Evolutionary conservation across 2,797 vertebrate species (phyloP).

Genomic region (Rhabdomys pumilio): DNA sequence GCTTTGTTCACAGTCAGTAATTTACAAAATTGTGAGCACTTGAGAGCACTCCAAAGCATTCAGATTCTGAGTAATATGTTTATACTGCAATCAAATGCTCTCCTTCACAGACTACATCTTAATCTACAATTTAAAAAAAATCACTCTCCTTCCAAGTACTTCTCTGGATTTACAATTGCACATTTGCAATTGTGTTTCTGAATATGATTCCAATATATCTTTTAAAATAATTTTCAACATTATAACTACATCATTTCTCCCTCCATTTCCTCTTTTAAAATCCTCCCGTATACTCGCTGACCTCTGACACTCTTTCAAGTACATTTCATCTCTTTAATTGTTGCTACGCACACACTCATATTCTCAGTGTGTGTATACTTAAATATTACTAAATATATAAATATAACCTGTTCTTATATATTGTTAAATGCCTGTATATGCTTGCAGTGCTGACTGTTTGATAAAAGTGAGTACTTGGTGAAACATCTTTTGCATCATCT

Average conservation of each 20-base stretch:
- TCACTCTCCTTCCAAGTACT: not conserved
- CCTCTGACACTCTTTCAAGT: not conserved
- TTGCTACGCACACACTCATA: no score
- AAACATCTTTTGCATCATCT: not conserved
- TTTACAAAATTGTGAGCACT: not conserved
- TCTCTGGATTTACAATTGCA: not conserved
- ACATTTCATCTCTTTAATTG: not conserved
- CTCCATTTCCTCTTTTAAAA: no score
- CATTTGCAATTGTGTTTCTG: constrained; percentile 25
- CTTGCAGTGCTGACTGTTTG: not conserved
- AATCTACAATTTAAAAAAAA: not conserved
- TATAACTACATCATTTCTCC: not conserved
- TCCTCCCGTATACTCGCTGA: no score
- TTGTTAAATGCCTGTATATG: not conserved
- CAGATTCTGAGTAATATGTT: not conserved
- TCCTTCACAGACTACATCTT: not conserved
- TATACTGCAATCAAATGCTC: constrained; percentile 6
- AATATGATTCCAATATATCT: not conserved
- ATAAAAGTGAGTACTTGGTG: not conserved
- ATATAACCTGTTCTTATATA: not conserved
- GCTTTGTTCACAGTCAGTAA: not conserved
- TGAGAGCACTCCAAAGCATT: not conserved
- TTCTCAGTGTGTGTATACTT: not conserved
- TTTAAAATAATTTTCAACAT: not conserved
- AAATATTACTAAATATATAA: not conserved